Evolutionary conservation across 2,888 invertebrate species (phyloP), one percentile per base, ranked within the genome.

Genomic region (Mimumesa dahlbomi): DNA sequence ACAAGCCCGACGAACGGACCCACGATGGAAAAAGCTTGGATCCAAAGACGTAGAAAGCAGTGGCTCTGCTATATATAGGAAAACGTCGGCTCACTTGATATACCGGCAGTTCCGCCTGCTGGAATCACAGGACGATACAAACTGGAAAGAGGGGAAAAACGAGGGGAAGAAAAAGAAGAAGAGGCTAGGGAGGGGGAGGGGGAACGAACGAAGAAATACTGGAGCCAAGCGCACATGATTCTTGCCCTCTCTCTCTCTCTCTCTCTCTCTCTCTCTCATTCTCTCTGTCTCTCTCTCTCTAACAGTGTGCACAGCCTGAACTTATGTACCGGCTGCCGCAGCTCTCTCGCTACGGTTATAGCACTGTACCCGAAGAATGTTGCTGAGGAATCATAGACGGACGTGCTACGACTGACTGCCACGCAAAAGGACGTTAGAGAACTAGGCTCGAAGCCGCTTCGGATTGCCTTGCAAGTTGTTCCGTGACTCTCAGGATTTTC

Each of bases 341-440:
- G 34, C 54, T 36, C 38, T 42, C 77, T 65, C 71, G 77, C 74
- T 62, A 73, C 71, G 75, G 75, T 77, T 77, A 77, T 73, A 75
- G 64, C 73, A 65, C 66, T 62, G 72, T 66, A 38, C 57, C 34
- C 46, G 70, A 65, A 79, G 73, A 79, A 81, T 70, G 79, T 67
- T 75, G 72, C 72, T 45, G 75, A 78, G 76, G 76, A 75, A 79
- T 79, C 81, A 75, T 76, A 82, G 73, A 79, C 67, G 68, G 67
- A 77, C 80, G 77, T 74, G 74, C 71, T 61, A 49, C 64, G 54
- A 80, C 50, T 71, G 71, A 70, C 73, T 49, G 49, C 68, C 57
- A 57, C 67, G 73, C 62, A 52, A 69, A 69, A 66, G 63, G 63
- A 72, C 42, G 72, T 45, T 63, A 61, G 57, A 68, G 72, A 63